Percentiles rank a stretch among this genome's conserved stretches.
These are phyloP conservation scores for Melanocharis versteri DNA, from an alignment of 2,113 vertebrate genomes.

Conservation along the genomic window DNA sequence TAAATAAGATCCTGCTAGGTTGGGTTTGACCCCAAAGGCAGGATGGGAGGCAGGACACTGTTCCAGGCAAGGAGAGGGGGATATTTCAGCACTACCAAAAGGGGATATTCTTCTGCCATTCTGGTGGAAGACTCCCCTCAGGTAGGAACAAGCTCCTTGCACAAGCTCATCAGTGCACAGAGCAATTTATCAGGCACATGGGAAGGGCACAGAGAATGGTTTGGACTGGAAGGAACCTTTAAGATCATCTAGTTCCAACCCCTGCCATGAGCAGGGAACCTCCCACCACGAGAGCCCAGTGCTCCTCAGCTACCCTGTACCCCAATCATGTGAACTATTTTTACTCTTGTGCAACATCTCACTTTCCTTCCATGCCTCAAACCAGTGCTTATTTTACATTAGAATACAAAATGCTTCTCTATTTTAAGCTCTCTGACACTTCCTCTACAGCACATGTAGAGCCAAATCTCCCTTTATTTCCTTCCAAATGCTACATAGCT, in stretches of 20 bases:
- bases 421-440: constrained; percentile 20
- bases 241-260: not conserved
- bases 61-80: not conserved
- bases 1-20: not conserved
- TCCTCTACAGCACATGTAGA: constrained; percentile 25
- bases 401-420: not conserved
- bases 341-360: not conserved
- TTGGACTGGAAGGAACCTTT: not conserved
- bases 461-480: not conserved
- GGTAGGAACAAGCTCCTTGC: not conserved
- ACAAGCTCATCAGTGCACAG: not conserved
- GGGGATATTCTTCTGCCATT: not conserved
- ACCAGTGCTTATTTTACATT: not conserved
- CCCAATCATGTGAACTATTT: not conserved
- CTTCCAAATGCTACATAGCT: not conserved
- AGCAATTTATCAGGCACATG: not conserved
- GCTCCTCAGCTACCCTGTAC: not conserved
- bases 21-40: not conserved
- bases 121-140: not conserved
- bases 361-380: not conserved
- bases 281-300: not conserved
- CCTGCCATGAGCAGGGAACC: not conserved
- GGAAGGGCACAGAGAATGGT: not conserved
- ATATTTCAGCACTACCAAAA: not conserved
- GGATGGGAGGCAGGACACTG: not conserved